Base-by-base conservation (phyloP, 2,888 invertebrate species). In the Parnassius glacialis region DNA sequence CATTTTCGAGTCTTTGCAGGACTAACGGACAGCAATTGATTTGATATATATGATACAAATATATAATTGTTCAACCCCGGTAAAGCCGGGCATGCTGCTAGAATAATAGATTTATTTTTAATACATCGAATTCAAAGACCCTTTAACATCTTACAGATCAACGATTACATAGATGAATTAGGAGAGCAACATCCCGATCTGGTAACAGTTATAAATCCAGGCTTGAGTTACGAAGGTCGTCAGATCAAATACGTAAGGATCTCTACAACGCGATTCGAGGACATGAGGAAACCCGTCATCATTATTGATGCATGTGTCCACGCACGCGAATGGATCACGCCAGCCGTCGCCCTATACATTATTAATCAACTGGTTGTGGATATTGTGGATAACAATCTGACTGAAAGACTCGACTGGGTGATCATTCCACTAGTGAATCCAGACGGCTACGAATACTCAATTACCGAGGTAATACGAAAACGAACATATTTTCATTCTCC, bases 301-400 rank as follows among this genome's bases (percentile, higher is more conserved):
- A 78, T 94, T 42, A 87, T 94, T 42, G 94, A 94, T 68, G 93
- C 92, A 42, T 93, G 93, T 42, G 93, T 94, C 51, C 94, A 94
- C 72, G 94, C 94, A 9, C 92, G 95, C 57, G 96, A 96, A 81
- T 95, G 95, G 95, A 94, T 95, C 61, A 94, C 95, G 0, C 92
- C 95, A 1, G 93, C 94, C 9, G 93, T 94, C 0, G 94, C 94
- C 3, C 78, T 95, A 1, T 95, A 94, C 76, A 88, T 94, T 68
- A 94, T 95, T 65, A 86, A 94, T 67, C 93, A 95, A 79, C 79
- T 96, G 54, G 92, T 94, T 0, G 93, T 92, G 50, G 93, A 94
- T 70, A 75, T 88, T 34, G 82, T 74, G 3, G 92, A 93, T 70
- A 75, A 74, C 0, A 70, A 80, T 20, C 74, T 95, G 11, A 85